Evolutionary conservation across 2,888 invertebrate genomes (phyloP), one percentile per base, ranked within the genome.

Genomic region (Ectemnius lituratus): DNA sequence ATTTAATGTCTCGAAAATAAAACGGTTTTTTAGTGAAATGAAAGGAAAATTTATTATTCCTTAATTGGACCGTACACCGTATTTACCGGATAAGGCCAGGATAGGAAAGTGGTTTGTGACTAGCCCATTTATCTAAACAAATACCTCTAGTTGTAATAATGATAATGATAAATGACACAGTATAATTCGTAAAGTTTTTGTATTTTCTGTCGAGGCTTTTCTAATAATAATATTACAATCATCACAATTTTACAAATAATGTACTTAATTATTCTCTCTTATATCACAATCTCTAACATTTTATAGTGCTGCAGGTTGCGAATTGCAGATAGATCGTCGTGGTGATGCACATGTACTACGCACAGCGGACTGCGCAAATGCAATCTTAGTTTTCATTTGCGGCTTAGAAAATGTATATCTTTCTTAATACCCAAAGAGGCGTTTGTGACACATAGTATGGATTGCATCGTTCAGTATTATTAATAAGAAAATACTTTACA

Each of bases 211-310:
- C 65, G 59, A 70, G 46, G 60, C 28, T 72, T 74, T 70, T 23
- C 75, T 64, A 71, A 71, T 80, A 69, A 77, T 81, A 76, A 84
- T 75, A 74, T 72, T 81, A 82, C 75, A 77, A 73, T 74, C 72
- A 71, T 82, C 67, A 70, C 72, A 82, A 81, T 75, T 73, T 82
- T 83, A 84, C 74, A 84, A 77, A 81, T 82, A 75, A 76, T 72
- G 75, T 82, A 83, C 73, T 78, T 58, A 62, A 28, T 75, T 76
- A 75, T 67, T 83, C 76, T 69, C 75, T 73, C 62, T 66, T 76
- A 82, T 82, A 82, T 82, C 82, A 82, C 82, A 82, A 83, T 83
- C 76, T 79, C 79, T 82, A 83, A 8, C 75, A 78, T 78, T 76
- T 71, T 78, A 46, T 82, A 73, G 67, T 83, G 80, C 72, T 74